Base-by-base conservation (phyloP, 2,113 vertebrate species). In the Gracilinanus agilis region DNA sequence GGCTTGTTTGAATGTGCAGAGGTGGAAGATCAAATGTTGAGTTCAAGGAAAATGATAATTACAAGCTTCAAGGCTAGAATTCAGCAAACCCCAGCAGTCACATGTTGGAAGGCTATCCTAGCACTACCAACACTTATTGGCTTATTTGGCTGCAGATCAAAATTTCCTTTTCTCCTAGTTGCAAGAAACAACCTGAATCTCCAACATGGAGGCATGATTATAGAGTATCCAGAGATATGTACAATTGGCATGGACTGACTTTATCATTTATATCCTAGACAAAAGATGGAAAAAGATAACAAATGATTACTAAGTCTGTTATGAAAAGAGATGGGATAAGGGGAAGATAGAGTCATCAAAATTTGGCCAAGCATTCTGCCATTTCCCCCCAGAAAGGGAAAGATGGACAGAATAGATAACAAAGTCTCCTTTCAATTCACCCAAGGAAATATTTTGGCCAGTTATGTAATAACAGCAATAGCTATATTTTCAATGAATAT, bases 401-500 rank as follows among this genome's bases (percentile, higher is more conserved):
- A 97, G 95, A 0, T 55, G 56, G 96, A 56, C 53, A 93, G 95
- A 96, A 96, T 55, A 92, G 91, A 90, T 95, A 96, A 96, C 93
- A 91, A 40, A 96, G 53, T 95, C 94, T 95, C 95, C 96, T 91
- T 44, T 49, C 90, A 89, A 54, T 92, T 93, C 92, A 67, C 27
- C 13, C 8, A n/a, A 92, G 93, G 92, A 94, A 90, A 92, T 90
- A 12, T 40, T 92, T 97, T 27, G 96, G 97, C 96, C 92, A 97
- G 67, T 96, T 97, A 95, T 54, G 53, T 90, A 90, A 96, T 56
- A 96, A 89, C 24, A 75, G 90, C 1, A 53, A 25, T n/a, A 91
- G 3, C 0, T 67, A 94, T 93, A 5, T 95, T 97, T 94, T 90
- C 95, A 90, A 96, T 96, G 97, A 29, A 96, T 67, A 2, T 54